A percentile compares a stretch with the other conserved stretches of the same genome.
These are phyloP conservation scores for Crocidura indochinensis DNA, from an alignment of 2,797 vertebrate species.

Conservation along the genomic window DNA sequence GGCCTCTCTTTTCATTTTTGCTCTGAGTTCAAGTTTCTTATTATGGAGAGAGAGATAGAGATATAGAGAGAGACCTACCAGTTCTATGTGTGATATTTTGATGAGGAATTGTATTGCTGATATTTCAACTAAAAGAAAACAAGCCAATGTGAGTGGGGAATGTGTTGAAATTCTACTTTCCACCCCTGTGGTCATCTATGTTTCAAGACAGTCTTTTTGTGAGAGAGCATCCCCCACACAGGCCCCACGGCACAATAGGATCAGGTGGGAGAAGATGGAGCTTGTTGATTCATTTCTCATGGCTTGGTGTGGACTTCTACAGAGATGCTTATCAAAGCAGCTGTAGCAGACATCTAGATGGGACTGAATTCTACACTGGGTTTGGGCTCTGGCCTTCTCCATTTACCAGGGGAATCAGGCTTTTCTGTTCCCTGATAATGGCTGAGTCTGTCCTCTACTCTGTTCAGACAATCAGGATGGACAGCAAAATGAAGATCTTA, in stretches of 20 bases:
- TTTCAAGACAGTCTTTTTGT: background rate
- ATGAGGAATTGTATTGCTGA: slow-evolving; percentile 39
- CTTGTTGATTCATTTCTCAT: background rate
- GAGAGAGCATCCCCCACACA: background rate
- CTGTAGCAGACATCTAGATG: background rate
- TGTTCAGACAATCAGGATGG: slow-evolving; percentile 9
- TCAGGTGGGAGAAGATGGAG: background rate
- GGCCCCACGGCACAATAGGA: background rate
- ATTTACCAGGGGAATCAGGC: background rate
- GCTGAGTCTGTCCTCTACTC: background rate
- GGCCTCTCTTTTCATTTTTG: slow-evolving; percentile 32
- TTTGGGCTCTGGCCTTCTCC: slow-evolving; percentile 22
- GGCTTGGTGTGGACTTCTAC: background rate
- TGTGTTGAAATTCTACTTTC: background rate
- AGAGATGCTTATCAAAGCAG: background rate
- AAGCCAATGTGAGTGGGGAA: slow-evolving; percentile 28
- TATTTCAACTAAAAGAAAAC: slow-evolving; percentile 16
- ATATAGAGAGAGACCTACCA: background rate
- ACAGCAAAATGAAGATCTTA: background rate
- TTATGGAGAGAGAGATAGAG: background rate
- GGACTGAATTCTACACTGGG: background rate
- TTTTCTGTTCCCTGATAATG: background rate
- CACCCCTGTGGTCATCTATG: slow-evolving; percentile 26
- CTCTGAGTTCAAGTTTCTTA: slow-evolving; percentile 35
- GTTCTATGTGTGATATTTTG: background rate